Evolutionary conservation across 2,797 vertebrate genomes (phyloP).

Genomic region (Enteromius treurensis): DNA sequence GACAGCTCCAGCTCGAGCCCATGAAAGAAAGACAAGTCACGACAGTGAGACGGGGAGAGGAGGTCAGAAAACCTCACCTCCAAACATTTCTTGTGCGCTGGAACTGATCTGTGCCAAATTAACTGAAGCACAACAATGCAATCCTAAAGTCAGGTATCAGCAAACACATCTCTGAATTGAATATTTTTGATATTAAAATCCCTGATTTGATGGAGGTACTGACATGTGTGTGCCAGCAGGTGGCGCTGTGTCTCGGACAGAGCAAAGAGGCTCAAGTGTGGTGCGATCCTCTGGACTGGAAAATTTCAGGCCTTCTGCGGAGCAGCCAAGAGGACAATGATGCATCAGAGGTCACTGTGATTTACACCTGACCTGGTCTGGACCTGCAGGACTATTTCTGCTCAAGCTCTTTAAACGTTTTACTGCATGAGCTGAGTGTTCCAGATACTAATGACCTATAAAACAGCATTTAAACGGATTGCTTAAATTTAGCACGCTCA

Average conservation of each 20-base stretch:
- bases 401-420: conserved; percentile 2
- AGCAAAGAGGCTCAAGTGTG: not conserved
- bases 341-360: conserved; percentile 33
- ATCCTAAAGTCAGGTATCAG: not conserved
- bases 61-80: conserved; percentile 30
- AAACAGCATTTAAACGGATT: conserved; percentile 1
- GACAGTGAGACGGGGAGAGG: conserved; percentile 32
- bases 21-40: conserved; percentile 49
- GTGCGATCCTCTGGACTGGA: conserved; percentile 11
- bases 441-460: conserved; percentile 8
- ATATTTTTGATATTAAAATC: not conserved
- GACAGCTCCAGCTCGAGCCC: conserved; percentile 22
- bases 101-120: not conserved
- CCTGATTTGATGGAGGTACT: not conserved
- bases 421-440: not conserved
- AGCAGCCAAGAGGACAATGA: conserved; percentile 23
- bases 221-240: conserved; percentile 7
- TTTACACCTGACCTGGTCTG: conserved; percentile 35
- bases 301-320: conserved; percentile 46
- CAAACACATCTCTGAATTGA: not conserved
- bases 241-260: conserved; percentile 21
- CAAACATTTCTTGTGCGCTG: not conserved
- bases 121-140: conserved; percentile 1
- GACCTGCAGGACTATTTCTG: conserved; percentile 41
- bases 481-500: conserved; percentile 1